Evolutionary conservation across 2,113 vertebrate genomes (phyloP).

Genomic region (Phalacrocorax brasilianus): DNA sequence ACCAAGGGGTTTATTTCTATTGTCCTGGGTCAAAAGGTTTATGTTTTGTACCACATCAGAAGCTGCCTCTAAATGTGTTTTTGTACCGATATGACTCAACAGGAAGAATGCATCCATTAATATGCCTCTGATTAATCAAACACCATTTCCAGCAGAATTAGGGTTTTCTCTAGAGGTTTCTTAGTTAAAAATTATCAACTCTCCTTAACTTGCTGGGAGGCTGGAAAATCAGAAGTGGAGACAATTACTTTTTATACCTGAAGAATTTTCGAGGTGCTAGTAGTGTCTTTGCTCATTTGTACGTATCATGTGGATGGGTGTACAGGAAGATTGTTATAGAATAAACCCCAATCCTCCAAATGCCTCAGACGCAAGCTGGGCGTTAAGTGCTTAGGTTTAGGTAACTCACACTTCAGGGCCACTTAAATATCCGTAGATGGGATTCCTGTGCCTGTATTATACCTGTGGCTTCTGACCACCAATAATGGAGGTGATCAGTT

Average conservation of each 20-base stretch:
- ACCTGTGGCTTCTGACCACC: neutral
- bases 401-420: neutral
- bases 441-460: neutral
- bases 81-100: neutral
- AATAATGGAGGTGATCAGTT: neutral
- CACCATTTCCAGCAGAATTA: slow-evolving; percentile 21
- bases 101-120: slow-evolving; percentile 28
- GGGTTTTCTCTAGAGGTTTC: slow-evolving; percentile 11
- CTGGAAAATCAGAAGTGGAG: neutral
- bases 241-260: neutral
- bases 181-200: neutral
- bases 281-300: neutral
- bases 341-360: neutral
- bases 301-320: neutral
- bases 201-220: neutral
- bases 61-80: neutral
- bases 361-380: neutral
- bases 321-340: neutral
- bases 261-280: neutral
- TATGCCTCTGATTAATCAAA: slow-evolving; percentile 2
- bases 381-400: neutral
- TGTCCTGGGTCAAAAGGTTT: neutral
- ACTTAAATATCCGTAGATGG: neutral
- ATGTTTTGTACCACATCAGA: neutral
- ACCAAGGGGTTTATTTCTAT: neutral